Conservation (phyloP, 2,888 invertebrate species). For the Diarsia brunnea region DNA sequence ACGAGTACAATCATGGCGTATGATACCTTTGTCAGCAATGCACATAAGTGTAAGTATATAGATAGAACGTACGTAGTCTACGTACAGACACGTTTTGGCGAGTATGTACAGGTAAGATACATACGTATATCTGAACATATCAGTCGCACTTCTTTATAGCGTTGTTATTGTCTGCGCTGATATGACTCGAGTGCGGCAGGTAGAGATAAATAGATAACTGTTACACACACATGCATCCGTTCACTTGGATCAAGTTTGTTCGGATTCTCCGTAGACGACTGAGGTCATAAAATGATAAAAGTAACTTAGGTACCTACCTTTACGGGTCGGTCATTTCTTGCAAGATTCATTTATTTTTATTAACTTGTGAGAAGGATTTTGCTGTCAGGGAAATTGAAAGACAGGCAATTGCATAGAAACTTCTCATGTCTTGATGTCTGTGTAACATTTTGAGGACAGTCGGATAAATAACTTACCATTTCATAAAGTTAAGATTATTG, state of each 20-base stretch:
- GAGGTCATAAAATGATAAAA: constrained; percentile 51
- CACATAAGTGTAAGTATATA: constrained; percentile 36
- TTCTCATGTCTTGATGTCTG: not conserved
- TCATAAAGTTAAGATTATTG: not conserved
- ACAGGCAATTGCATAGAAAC: not conserved
- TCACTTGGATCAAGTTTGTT: constrained; percentile 34
- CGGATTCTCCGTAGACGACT: constrained; percentile 39
- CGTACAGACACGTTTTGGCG: constrained; percentile 60
- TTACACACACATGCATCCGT: constrained; percentile 20
- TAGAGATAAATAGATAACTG: constrained; percentile 41
- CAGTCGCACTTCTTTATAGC: constrained; percentile 63
- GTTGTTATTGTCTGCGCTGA: constrained; percentile 62
- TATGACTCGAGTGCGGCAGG: constrained; percentile 50
- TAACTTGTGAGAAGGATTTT: not conserved
- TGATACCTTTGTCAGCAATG: constrained; percentile 36
- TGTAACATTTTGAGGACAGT: not conserved
- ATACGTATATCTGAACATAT: constrained; percentile 29
- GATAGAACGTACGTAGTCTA: constrained; percentile 43
- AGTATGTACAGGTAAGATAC: constrained; percentile 60
- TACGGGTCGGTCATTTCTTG: constrained; percentile 18
- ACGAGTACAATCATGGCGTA: constrained; percentile 3
- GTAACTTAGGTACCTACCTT: constrained; percentile 27
- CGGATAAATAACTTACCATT: not conserved
- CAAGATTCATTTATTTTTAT: constrained; percentile 20
- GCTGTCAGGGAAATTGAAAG: not conserved